Percentiles rank a stretch among this genome's conserved stretches.
Conservation (phyloP, 2,888 invertebrate species). For the Pheosia tremula region DNA sequence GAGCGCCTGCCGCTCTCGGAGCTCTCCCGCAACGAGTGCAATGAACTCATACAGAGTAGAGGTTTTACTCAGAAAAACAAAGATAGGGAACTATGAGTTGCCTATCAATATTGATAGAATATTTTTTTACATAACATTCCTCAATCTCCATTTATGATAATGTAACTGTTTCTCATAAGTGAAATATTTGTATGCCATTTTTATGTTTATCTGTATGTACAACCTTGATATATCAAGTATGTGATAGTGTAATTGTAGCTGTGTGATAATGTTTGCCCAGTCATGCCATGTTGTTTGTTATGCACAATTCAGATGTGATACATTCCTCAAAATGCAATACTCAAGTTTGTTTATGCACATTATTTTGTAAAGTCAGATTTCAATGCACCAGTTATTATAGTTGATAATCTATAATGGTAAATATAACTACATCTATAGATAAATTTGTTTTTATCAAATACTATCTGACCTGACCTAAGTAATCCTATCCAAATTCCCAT, state of each 20-base stretch:
- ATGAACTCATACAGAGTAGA: slow-evolving; percentile 84
- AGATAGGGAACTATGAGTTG: slow-evolving; percentile 56
- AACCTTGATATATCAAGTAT: not conserved
- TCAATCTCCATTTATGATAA: slow-evolving; percentile 9
- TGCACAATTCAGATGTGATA: not conserved
- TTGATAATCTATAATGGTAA: too few relatives aligned
- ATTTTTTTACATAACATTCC: slow-evolving; percentile 26
- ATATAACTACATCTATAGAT: too few relatives aligned
- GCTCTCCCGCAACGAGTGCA: slow-evolving; percentile 86
- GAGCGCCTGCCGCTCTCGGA: slow-evolving; percentile 85
- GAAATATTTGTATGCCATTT: slow-evolving; percentile 8
- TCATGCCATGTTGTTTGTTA: slow-evolving; percentile 1
- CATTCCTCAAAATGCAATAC: too few relatives aligned
- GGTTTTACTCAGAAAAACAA: slow-evolving; percentile 82
- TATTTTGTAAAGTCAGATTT: too few relatives aligned
- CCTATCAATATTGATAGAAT: not conserved
- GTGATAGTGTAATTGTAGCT: slow-evolving; percentile 5
- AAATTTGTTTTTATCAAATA: too few relatives aligned
- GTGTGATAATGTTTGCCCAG: not conserved
- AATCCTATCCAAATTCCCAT: too few relatives aligned
- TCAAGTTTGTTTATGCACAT: too few relatives aligned
- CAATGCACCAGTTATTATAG: too few relatives aligned
- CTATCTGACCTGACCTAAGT: too few relatives aligned
- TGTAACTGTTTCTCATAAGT: slow-evolving; percentile 7
- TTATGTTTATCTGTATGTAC: too few relatives aligned